Evolutionary conservation across 1,140 invertebrate species (phyloP).

Genomic region (Caenorhabditis briggsae): DNA sequence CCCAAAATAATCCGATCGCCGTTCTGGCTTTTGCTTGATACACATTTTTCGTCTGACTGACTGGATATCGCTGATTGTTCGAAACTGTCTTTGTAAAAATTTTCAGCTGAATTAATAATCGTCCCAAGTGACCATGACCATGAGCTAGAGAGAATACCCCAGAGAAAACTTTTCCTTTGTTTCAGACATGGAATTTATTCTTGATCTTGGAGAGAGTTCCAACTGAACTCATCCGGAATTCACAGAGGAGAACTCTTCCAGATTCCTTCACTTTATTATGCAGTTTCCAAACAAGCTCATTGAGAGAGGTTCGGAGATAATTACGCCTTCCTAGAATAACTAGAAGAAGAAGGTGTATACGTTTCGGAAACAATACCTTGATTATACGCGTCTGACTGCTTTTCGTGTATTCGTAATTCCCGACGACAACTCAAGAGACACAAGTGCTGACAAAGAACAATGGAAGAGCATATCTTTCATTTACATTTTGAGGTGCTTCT

Average conservation of each 20-base stretch:
- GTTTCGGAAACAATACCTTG: constrained; percentile 5
- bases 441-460: constrained; percentile 47
- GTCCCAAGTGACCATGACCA: too few species aligned
- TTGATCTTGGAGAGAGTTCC: too few species aligned
- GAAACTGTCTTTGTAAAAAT: too few species aligned
- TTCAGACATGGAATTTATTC: too few species aligned
- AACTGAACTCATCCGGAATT: too few species aligned
- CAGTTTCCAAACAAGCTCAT: background rate
- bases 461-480: constrained; percentile 30
- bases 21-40: too few species aligned
- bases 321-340: background rate
- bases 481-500: constrained; percentile 56
- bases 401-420: constrained; percentile 24
- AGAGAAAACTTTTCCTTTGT: too few species aligned
- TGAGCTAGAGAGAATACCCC: too few species aligned
- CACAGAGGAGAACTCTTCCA: background rate
- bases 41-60: too few species aligned
- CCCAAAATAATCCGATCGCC: too few species aligned
- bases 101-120: too few species aligned
- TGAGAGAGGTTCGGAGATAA: background rate
- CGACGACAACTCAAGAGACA: background rate
- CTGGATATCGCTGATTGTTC: too few species aligned
- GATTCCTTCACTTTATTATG: background rate
- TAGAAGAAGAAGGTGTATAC: background rate
- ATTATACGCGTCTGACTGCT: constrained; percentile 36